Evolutionary conservation across 2,113 vertebrate genomes (phyloP).

Genomic region (Otocyon megalotis): DNA sequence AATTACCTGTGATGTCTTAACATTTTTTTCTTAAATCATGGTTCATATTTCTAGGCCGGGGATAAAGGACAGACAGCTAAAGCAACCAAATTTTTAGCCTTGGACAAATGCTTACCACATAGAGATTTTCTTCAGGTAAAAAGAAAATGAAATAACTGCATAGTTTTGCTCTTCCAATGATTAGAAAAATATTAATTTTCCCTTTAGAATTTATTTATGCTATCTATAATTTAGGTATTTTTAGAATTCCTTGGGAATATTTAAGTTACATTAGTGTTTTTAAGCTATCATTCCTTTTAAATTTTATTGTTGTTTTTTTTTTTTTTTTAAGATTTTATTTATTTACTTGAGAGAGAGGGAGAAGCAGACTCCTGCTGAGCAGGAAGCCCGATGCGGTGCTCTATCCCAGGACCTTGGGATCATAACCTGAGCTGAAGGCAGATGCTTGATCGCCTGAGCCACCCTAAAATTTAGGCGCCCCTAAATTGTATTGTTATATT

Average conservation of each 20-base stretch:
- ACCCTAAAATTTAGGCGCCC: too few species aligned
- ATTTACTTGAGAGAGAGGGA: too few species aligned
- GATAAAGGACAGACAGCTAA: conserved; percentile 89
- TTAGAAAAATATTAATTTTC: conserved; percentile 54
- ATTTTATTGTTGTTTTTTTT: neutral
- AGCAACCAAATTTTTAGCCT: conserved; percentile 96
- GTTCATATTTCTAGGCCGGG: conserved; percentile 84
- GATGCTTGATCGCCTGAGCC: too few species aligned
- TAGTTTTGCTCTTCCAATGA: conserved; percentile 21
- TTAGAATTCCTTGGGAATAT: conserved; percentile 11
- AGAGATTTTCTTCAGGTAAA: conserved; percentile 98
- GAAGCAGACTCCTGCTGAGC: too few species aligned
- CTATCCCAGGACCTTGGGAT: too few species aligned
- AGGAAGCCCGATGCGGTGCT: too few species aligned
- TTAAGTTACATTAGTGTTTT: conserved; percentile 34
- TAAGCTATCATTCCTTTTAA: neutral
- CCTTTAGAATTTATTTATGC: conserved; percentile 43
- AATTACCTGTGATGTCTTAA: conserved; percentile 26
- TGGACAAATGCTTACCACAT: conserved; percentile 97
- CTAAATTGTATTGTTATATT: conserved; percentile 6
- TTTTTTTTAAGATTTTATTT: too few species aligned
- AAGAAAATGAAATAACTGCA: conserved; percentile 23
- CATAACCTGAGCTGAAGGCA: too few species aligned
- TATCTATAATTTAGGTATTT: conserved; percentile 32
- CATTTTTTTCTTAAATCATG: conserved; percentile 56